These are phyloP conservation scores for Cephus pulcher DNA, from an alignment of 2,888 invertebrate species.

Conservation along the genomic window DNA sequence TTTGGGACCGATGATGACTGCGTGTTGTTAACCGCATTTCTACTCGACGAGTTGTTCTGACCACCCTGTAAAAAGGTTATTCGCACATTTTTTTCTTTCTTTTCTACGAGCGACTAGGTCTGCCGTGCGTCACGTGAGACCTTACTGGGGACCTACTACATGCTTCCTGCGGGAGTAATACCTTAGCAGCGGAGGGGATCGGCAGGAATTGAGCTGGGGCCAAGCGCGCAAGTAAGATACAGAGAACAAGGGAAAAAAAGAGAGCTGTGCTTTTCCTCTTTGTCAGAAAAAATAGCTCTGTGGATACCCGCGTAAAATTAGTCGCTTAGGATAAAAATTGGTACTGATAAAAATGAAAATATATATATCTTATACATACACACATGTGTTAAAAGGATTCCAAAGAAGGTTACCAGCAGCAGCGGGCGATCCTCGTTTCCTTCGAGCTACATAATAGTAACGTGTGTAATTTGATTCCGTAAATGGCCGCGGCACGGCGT, in stretches of 20 bases:
- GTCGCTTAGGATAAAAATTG: background rate
- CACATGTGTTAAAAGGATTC: background rate
- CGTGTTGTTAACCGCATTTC: conserved; percentile 53
- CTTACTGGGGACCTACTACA: background rate
- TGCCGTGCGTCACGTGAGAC: background rate
- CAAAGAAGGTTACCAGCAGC: background rate
- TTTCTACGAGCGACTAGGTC: background rate
- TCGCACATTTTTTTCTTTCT: background rate
- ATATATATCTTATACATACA: background rate
- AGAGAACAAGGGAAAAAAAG: background rate
- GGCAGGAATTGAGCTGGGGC: background rate
- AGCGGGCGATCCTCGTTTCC: background rate
- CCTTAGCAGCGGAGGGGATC: background rate
- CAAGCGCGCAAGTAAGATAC: background rate
- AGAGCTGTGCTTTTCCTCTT: background rate
- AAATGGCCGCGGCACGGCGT: background rate
- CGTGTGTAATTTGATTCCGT: background rate
- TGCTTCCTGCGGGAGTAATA: background rate
- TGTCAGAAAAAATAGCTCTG: no score
- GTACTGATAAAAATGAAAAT: background rate
- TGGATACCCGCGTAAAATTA: background rate
- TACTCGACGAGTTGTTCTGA: conserved; percentile 54
- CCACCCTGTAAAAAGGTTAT: conserved; percentile 47
- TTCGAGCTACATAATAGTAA: background rate
- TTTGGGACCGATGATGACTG: conserved; percentile 47